A percentile compares a stretch with the other conserved stretches of the same genome.
These are phyloP conservation scores for Araneus ventricosus DNA, from an alignment of 1,140 invertebrate species.

Conservation along the genomic window DNA sequence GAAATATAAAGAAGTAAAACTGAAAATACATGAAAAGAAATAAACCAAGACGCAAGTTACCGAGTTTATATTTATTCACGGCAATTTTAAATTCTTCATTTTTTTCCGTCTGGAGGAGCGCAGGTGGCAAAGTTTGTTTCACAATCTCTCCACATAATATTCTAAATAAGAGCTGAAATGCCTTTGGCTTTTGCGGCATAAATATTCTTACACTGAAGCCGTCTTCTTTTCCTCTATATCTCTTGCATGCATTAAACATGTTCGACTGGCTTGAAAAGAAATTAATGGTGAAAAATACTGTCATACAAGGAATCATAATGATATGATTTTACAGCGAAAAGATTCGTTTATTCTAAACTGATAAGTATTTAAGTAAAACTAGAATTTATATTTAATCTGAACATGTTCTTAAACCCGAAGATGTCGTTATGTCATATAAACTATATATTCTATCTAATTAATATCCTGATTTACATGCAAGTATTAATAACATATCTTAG, in stretches of 20 bases:
- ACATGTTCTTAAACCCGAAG: too few species aligned
- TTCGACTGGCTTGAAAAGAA: background rate
- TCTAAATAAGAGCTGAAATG: background rate
- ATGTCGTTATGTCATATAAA: too few species aligned
- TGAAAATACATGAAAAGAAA: background rate
- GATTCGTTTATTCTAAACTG: too few species aligned
- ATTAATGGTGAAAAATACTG: background rate
- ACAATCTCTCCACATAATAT: background rate
- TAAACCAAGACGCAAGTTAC: background rate
- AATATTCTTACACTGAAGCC: background rate
- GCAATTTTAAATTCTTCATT: slow-evolving; percentile 15
- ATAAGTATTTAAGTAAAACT: too few species aligned
- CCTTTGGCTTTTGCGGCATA: background rate
- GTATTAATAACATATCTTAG: too few species aligned
- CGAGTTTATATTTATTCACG: slow-evolving; percentile 15
- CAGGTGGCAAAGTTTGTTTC: slow-evolving; percentile 43
- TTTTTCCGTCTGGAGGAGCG: background rate
- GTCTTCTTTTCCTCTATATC: background rate
- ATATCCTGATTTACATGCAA: too few species aligned
- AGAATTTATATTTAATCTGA: too few species aligned
- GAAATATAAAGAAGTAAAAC: background rate
- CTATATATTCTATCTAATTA: too few species aligned
- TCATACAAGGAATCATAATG: too few species aligned
- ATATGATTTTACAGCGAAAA: too few species aligned
- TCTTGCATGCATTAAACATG: background rate